Conservation (phyloP, 2,888 invertebrate species). For the Atethmia centrago region DNA sequence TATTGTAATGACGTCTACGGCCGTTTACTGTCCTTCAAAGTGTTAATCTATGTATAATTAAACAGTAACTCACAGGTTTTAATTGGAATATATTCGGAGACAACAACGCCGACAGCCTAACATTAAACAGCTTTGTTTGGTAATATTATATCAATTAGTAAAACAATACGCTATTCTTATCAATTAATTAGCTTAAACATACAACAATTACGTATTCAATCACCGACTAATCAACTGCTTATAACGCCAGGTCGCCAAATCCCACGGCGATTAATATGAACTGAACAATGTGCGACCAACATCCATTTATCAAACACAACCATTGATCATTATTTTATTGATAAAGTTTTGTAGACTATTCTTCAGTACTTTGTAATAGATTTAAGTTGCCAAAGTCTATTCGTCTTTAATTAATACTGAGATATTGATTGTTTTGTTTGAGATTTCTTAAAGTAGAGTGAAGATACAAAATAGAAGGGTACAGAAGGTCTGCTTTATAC, state of each 20-base stretch:
- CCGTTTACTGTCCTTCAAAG: no score
- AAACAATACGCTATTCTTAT: slow-evolving; percentile 2
- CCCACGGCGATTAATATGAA: slow-evolving; percentile 3
- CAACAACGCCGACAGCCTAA: no score
- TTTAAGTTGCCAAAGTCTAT: slow-evolving; percentile 24
- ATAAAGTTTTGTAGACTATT: slow-evolving; percentile 33
- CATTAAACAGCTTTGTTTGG: not conserved
- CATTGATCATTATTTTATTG: slow-evolving; percentile 38
- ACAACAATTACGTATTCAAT: slow-evolving; percentile 25
- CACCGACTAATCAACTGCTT: slow-evolving; percentile 28
- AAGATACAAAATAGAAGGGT: not conserved
- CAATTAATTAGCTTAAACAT: slow-evolving; percentile 24
- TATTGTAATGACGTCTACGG: no score
- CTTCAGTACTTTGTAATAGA: slow-evolving; percentile 41
- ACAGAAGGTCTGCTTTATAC: not conserved
- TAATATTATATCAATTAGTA: slow-evolving; percentile 26
- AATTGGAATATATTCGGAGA: not conserved
- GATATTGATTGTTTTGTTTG: slow-evolving; percentile 29
- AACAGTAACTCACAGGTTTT: not conserved
- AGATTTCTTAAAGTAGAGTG: not conserved
- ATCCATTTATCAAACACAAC: slow-evolving; percentile 28
- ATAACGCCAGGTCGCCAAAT: slow-evolving; percentile 3
- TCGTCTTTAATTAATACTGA: slow-evolving; percentile 27
- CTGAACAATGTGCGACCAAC: slow-evolving; percentile 1
- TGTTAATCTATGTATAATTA: no score